Percentiles rank a stretch among this genome's conserved stretches.
Evolutionary conservation across 2,797 vertebrate species (phyloP).

Genomic region (Neosalanx taihuensis): DNA sequence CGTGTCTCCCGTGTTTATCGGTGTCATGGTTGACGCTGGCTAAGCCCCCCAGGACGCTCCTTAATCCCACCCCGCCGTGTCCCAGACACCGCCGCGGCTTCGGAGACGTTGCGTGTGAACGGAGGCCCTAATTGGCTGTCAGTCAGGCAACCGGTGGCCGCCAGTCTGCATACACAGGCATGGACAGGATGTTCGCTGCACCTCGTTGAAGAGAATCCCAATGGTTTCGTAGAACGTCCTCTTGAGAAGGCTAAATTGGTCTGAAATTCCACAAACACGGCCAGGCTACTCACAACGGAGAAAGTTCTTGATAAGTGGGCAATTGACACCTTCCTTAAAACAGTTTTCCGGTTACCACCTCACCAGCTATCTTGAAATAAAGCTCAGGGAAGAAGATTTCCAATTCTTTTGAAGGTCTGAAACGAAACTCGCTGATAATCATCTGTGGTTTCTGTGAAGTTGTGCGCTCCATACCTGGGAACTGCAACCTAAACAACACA

Average conservation of each 20-base stretch:
- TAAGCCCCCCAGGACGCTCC: slow-evolving; percentile 34
- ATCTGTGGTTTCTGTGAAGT: slow-evolving; percentile 15
- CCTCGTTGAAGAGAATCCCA: not conserved
- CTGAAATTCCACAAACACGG: not conserved
- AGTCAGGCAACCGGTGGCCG: not conserved
- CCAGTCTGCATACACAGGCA: slow-evolving; percentile 11
- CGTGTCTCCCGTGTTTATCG: slow-evolving; percentile 27
- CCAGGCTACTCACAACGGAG: not conserved
- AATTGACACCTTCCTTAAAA: not conserved
- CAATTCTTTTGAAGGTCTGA: not conserved
- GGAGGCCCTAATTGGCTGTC: slow-evolving; percentile 2
- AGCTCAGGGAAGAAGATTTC: not conserved
- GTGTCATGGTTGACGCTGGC: slow-evolving; percentile 35
- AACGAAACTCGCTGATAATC: not conserved
- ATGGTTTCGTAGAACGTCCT: not conserved
- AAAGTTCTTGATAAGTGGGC: not conserved
- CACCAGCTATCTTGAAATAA: not conserved
- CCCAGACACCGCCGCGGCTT: slow-evolving; percentile 12
- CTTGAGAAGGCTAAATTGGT: not conserved
- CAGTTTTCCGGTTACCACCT: not conserved
- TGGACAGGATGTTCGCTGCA: not conserved
- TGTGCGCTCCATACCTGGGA: slow-evolving; percentile 21
- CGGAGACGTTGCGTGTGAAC: slow-evolving; percentile 3
- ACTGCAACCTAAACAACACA: slow-evolving; percentile 12
- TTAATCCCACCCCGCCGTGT: slow-evolving; percentile 33